A percentile compares a stretch with the other conserved stretches of the same genome.
Conservation (phyloP, 2,888 invertebrate species). For the Eupithecia exiguata region DNA sequence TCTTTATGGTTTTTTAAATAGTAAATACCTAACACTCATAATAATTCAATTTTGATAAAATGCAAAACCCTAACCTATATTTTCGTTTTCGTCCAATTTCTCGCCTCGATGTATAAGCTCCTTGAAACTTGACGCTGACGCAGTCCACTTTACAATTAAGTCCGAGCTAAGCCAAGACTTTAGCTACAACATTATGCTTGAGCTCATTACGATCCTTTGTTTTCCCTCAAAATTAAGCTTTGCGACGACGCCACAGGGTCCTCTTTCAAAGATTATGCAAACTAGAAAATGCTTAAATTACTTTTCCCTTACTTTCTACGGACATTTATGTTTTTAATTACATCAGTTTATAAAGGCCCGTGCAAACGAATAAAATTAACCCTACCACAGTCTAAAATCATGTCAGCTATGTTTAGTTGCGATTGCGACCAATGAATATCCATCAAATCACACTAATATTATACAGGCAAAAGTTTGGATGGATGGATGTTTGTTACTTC, state of each 20-base stretch:
- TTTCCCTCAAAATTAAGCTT: conserved; percentile 37
- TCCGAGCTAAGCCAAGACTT: conserved; percentile 19
- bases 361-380: conserved; percentile 67
- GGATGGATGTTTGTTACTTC: neutral
- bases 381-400: conserved; percentile 31
- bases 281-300: conserved; percentile 43
- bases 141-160: conserved; percentile 15
- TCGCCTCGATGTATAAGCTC: neutral
- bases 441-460: neutral
- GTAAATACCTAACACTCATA: too few species aligned
- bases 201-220: conserved; percentile 33
- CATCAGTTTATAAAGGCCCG: conserved; percentile 64
- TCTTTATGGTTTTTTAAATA: too few species aligned
- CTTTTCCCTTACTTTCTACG: conserved; percentile 42
- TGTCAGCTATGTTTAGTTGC: conserved; percentile 3
- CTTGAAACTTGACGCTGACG: conserved; percentile 7
- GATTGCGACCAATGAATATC: neutral
- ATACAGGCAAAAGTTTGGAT: too few species aligned
- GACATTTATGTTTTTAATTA: conserved; percentile 60
- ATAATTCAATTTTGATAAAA: too few species aligned
- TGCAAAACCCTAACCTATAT: neutral
- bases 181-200: conserved; percentile 22
- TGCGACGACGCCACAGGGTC: conserved; percentile 23
- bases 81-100: neutral
- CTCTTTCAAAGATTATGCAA: conserved; percentile 43